Evolutionary conservation across 2,888 invertebrate genomes (phyloP).

Genomic region (Sepioteuthis lessoniana): DNA sequence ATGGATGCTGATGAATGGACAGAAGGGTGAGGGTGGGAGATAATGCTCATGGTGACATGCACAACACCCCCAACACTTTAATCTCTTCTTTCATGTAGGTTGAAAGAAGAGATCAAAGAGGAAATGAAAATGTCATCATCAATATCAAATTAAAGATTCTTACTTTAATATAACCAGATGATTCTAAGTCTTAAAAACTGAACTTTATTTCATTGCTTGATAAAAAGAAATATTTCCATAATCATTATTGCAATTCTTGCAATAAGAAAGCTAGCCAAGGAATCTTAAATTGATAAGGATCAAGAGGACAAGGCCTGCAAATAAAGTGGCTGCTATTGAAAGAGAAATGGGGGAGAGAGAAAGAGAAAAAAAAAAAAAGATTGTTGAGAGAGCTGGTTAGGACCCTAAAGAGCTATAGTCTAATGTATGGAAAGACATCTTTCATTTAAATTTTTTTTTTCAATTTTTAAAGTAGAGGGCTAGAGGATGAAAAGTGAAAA

Average conservation of each 20-base stretch:
- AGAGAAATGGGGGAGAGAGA: not conserved
- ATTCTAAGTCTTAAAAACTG: too few species aligned
- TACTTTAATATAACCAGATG: too few species aligned
- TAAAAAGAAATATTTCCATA: not conserved
- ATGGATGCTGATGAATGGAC: too few species aligned
- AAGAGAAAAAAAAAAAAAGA: constrained; percentile 36
- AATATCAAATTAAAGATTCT: too few species aligned
- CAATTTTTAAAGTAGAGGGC: not conserved
- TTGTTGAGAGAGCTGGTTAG: constrained; percentile 54
- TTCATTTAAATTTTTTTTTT: not conserved
- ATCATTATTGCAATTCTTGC: not conserved
- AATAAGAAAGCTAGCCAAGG: not conserved
- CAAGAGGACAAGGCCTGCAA: not conserved
- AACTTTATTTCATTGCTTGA: too few species aligned
- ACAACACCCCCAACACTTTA: too few species aligned
- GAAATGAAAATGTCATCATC: too few species aligned
- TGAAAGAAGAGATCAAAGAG: too few species aligned
- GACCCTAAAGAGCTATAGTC: constrained; percentile 59
- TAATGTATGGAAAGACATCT: not conserved
- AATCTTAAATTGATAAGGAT: not conserved
- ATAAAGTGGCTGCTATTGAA: not conserved
- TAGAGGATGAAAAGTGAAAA: not conserved
- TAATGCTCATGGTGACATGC: too few species aligned
- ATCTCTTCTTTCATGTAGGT: too few species aligned
- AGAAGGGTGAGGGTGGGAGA: too few species aligned